These are phyloP conservation scores for Pachydiplax longipennis DNA, from an alignment of 2,888 invertebrate species.

Conservation along the genomic window DNA sequence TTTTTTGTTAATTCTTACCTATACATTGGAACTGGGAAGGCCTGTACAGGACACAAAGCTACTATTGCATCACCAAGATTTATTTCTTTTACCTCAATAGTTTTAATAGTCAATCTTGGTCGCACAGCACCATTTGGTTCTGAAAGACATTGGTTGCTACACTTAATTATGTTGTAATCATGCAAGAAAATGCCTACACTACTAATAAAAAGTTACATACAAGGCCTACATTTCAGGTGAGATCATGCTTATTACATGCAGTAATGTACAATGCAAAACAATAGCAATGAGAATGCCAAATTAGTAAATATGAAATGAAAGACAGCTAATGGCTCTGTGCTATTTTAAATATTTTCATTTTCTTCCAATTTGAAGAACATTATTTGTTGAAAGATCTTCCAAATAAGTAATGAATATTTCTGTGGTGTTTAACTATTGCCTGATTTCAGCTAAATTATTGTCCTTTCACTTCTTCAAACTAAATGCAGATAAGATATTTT, in stretches of 20 bases:
- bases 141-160: conserved; percentile 50
- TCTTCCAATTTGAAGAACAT: no score
- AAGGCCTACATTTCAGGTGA: not conserved
- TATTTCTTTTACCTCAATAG: conserved; percentile 53
- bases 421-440: no score
- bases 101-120: conserved; percentile 53
- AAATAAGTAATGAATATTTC: no score
- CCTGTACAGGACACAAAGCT: conserved; percentile 74
- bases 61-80: conserved; percentile 52
- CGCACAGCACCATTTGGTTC: conserved; percentile 55
- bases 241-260: not conserved
- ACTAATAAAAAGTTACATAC: not conserved
- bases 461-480: no score
- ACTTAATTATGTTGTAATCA: conserved; percentile 14
- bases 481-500: no score
- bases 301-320: no score
- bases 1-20: conserved; percentile 65
- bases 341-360: no score
- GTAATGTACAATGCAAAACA: not conserved
- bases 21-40: conserved; percentile 76
- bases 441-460: no score
- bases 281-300: no score
- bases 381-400: no score
- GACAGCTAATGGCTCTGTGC: no score
- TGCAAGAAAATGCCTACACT: not conserved